Conservation (phyloP, 2,113 vertebrate genomes). For the Spheniscus mendiculus region DNA sequence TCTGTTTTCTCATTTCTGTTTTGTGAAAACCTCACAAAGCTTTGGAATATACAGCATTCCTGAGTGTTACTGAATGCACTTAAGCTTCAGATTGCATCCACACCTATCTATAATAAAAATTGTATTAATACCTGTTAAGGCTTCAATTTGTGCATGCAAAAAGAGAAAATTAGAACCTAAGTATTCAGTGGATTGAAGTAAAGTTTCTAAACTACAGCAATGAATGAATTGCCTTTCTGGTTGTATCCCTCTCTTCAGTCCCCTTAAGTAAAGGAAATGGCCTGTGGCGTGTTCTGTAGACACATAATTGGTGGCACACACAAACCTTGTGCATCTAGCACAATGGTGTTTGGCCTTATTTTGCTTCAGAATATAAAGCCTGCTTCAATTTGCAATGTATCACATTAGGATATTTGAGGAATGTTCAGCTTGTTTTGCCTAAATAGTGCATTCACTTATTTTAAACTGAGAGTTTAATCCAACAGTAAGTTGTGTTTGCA, state of each 20-base stretch:
- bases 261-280: neutral
- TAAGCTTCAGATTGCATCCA: neutral
- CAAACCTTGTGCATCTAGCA: neutral
- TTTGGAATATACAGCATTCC: neutral
- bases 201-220: neutral
- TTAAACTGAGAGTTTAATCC: slow-evolving; percentile 13
- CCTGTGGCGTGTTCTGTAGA: neutral
- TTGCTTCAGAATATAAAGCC: neutral
- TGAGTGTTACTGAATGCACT: neutral
- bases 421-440: neutral
- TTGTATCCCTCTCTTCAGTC: neutral
- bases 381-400: neutral
- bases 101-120: neutral
- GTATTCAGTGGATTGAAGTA: neutral
- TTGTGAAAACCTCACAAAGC: neutral
- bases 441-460: neutral
- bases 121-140: neutral
- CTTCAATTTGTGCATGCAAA: neutral
- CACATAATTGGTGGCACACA: neutral
- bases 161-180: neutral
- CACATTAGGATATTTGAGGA: neutral
- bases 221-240: neutral
- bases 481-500: neutral
- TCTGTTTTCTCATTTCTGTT: neutral
- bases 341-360: neutral